phyloP scores from a whole-genome alignment of 2,888 invertebrate species.

The Lampropteryx suffumata region DNA sequence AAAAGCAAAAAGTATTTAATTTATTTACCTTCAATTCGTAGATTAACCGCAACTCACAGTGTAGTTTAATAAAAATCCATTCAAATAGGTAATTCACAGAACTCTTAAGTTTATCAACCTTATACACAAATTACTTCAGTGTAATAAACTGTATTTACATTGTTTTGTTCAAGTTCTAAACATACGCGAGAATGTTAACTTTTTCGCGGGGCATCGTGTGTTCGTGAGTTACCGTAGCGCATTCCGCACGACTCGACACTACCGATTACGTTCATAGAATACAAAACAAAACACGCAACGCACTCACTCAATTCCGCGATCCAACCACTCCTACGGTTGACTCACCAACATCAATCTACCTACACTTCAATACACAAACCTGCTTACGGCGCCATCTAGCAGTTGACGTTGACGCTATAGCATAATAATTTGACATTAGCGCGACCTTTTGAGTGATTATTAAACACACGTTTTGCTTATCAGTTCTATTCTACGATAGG shows the following conservation, averaged over 20 bases:
- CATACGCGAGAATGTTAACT: slow-evolving; percentile 65
- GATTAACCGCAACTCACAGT: slow-evolving; percentile 27
- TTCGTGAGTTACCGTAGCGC: slow-evolving; percentile 60
- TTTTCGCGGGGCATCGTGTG: slow-evolving; percentile 67
- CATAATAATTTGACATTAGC: background rate
- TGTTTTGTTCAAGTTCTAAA: slow-evolving; percentile 62
- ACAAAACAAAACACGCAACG: slow-evolving; percentile 55
- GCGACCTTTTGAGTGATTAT: slow-evolving; percentile 35
- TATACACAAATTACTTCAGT: slow-evolving; percentile 62
- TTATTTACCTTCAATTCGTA: slow-evolving; percentile 55
- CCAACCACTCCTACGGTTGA: slow-evolving; percentile 4
- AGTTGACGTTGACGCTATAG: background rate
- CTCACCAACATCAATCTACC: background rate
- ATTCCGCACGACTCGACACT: slow-evolving; percentile 63
- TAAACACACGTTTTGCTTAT: background rate
- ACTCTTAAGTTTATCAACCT: slow-evolving; percentile 49
- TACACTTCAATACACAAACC: background rate
- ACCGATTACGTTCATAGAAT: slow-evolving; percentile 69
- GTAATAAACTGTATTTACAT: slow-evolving; percentile 62
- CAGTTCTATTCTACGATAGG: slow-evolving; percentile 39
- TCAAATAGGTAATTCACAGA: slow-evolving; percentile 54
- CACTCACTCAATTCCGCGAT: background rate
- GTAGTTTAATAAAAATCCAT: slow-evolving; percentile 50
- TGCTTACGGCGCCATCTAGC: slow-evolving; percentile 46
- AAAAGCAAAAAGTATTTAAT: too few species aligned